phyloP scores from a whole-genome alignment of 92 coral and sea anemone species.

The Zoanthus sociatus region DNA sequence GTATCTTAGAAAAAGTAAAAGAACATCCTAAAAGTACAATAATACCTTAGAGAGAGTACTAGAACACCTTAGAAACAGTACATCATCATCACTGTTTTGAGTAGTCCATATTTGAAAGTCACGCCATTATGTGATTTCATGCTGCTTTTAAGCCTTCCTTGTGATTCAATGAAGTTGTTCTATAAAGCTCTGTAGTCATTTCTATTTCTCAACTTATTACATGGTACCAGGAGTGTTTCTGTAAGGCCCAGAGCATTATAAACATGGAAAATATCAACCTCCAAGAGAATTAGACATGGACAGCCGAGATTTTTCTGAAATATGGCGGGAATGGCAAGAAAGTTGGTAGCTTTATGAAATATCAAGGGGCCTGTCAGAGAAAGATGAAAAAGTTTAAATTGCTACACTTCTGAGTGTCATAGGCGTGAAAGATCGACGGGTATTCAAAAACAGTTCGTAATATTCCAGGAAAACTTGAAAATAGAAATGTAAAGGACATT shows the following conservation, averaged over 20 bases:
- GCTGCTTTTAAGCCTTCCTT: background rate
- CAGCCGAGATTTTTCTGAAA: too few relatives aligned
- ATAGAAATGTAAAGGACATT: too few relatives aligned
- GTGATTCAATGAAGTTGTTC: background rate
- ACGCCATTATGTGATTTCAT: background rate
- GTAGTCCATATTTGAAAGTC: too few relatives aligned
- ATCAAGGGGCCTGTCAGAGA: constrained; percentile 37
- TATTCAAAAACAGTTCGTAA: constrained; percentile 8
- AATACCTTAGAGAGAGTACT: too few relatives aligned
- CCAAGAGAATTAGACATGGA: background rate
- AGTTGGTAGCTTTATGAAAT: constrained; percentile 42
- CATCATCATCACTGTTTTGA: too few relatives aligned
- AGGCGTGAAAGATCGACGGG: constrained; percentile 17
- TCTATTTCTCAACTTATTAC: background rate
- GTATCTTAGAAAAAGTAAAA: too few relatives aligned
- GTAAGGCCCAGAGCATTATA: background rate
- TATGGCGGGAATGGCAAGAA: constrained; percentile 37
- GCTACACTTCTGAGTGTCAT: background rate
- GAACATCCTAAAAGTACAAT: too few relatives aligned
- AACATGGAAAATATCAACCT: background rate
- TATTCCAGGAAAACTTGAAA: background rate
- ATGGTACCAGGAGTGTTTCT: background rate
- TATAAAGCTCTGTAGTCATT: background rate
- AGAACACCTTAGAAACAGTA: too few relatives aligned
- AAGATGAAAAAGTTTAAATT: background rate